A percentile compares a stretch with the other conserved stretches of the same genome.
Conservation (phyloP, 2,113 vertebrate species). For the Lasiurus borealis region DNA sequence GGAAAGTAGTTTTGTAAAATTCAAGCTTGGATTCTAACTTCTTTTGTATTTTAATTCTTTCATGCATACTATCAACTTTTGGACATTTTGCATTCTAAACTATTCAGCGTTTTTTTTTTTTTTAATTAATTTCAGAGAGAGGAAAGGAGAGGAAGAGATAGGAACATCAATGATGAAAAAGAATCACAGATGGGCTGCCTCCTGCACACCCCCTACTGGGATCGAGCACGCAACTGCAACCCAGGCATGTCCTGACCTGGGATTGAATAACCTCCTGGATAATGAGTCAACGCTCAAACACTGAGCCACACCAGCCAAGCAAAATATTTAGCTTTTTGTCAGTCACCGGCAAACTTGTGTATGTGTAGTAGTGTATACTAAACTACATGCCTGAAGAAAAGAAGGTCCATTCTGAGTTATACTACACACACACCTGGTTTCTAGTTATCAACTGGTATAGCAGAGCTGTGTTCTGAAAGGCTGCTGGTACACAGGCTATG, state of each 20-base stretch:
- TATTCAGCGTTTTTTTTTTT: not conserved
- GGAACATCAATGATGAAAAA: no score
- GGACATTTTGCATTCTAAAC: not conserved
- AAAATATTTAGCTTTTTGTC: constrained; percentile 25
- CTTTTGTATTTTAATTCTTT: not conserved
- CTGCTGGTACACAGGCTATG: not conserved
- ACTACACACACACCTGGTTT: not conserved
- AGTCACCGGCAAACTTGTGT: not conserved
- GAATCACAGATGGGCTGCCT: no score
- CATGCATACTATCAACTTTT: constrained; percentile 26
- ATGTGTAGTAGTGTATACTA: not conserved
- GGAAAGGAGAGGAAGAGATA: no score
- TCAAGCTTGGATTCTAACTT: not conserved
- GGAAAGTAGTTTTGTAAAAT: not conserved
- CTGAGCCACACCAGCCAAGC: no score
- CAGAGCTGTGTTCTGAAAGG: not conserved
- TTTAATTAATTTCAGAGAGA: no score
- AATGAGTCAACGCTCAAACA: no score
- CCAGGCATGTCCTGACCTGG: no score
- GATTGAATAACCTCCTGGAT: no score
- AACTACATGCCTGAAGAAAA: constrained; percentile 29
- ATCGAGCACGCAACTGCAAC: no score
- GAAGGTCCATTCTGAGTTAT: not conserved
- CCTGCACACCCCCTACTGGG: no score
- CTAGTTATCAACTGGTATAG: not conserved